Evolutionary conservation across 1,140 invertebrate species (phyloP).

Genomic region (Drosophila kanapiae): DNA sequence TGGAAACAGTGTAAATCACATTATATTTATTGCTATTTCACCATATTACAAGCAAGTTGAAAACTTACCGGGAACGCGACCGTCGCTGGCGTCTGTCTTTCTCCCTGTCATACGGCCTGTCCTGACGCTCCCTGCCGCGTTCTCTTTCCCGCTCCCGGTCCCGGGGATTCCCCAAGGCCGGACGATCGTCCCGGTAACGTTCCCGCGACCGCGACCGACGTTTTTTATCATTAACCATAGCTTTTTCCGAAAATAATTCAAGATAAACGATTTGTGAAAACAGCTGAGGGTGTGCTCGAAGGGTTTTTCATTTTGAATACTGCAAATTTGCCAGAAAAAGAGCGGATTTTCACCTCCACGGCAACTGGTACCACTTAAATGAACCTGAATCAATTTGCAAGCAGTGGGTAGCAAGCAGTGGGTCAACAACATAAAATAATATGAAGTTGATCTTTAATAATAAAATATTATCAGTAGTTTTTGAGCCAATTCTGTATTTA

Average conservation of each 20-base stretch:
- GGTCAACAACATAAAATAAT: no score
- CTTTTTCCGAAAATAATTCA: not conserved
- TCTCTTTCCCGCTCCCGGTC: constrained; percentile 64
- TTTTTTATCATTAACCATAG: constrained; percentile 87
- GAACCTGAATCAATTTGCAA: no score
- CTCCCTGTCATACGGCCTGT: constrained; percentile 57
- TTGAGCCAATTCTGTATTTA: no score
- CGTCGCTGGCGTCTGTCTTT: constrained; percentile 80
- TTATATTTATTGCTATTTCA: not conserved
- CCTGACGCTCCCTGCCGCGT: constrained; percentile 55
- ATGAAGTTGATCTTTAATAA: no score
- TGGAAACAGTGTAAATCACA: not conserved
- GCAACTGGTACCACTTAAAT: no score
- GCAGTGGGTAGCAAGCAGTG: no score
- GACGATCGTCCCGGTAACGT: constrained; percentile 70
- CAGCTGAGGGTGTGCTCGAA: constrained; percentile 12
- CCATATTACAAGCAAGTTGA: not conserved
- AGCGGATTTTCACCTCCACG: no score
- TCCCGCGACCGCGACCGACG: constrained; percentile 86
- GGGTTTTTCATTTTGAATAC: no score
- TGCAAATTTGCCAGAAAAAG: no score
- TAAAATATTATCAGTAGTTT: no score
- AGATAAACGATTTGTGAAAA: constrained; percentile 29
- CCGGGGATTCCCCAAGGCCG: constrained; percentile 31
- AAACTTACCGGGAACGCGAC: constrained; percentile 61